Evolutionary conservation across 1,140 invertebrate genomes (phyloP), one percentile per base, ranked within the genome.

Genomic region (Mercenaria mercenaria): DNA sequence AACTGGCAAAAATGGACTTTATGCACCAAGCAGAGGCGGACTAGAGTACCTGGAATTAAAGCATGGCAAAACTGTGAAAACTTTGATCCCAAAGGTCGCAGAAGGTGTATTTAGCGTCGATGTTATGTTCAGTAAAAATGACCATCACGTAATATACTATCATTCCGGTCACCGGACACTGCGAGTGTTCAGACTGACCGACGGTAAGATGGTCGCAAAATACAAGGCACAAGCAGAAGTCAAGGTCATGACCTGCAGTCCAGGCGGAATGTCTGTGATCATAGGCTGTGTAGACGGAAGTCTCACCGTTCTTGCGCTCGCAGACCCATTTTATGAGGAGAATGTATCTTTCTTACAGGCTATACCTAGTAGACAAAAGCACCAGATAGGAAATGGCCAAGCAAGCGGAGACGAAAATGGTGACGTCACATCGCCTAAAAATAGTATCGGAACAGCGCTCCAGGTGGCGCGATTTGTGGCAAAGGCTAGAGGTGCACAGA

Each of bases 81-180:
- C 98, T 0, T 98, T 99, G 74, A 99, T 99, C 89, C 98, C 98
- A 20, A 94, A 96, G 83, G 96, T 99, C 0, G 99, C 99, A 13
- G 99, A 99, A 96, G 99, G 99, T 2, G 99, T 99, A 0, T 99
- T 99, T 95, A 98, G 98, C 20, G 98, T 99, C 34, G 98, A 99
- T 91, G 98, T 98, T 72, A 97, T 98, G 96, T 99, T 99, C 95
- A 99, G 98, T 56, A 97, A 97, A 90, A 99, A 98, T 15, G 98
- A 99, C 93, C 97, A 99, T 92, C 99, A 99, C 93, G 99, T 99
- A 8, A 96, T 99, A 3, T 99, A 99, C 95, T 99, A 99, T 93
- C 99, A 99, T 94, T 99, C 98, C 92, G 98, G 98, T 13, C 97
- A 98, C 90, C 98, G 99, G 96, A 99, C 99, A 13, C 97, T 99